Evolutionary conservation across 2,888 invertebrate genomes (phyloP).

Genomic region (Poecilobothrus nobilitatus): DNA sequence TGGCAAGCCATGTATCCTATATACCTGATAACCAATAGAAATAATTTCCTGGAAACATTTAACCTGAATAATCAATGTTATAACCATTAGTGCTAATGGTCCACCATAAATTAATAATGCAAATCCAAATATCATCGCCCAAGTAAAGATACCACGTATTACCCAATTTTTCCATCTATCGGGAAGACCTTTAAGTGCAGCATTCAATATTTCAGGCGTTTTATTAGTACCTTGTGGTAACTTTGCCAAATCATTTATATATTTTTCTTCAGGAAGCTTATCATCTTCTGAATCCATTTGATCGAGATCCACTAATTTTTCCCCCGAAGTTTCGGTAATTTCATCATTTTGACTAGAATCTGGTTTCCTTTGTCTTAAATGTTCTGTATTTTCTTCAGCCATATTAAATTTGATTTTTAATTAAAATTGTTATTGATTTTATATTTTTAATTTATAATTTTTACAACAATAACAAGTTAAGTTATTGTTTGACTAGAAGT

Average conservation of each 20-base stretch:
- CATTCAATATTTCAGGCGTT: constrained; percentile 74
- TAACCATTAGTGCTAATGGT: constrained; percentile 89
- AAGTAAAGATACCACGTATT: constrained; percentile 92
- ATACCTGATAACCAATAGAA: constrained; percentile 97
- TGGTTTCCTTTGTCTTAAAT: neutral
- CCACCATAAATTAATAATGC: constrained; percentile 90
- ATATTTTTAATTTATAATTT: neutral
- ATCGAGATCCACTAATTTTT: neutral
- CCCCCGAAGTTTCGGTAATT: neutral
- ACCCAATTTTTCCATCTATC: constrained; percentile 98
- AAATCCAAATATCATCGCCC: constrained; percentile 93
- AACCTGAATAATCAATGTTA: constrained; percentile 68
- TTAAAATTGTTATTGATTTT: neutral
- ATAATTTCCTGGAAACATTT: constrained; percentile 99
- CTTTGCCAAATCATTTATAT: constrained; percentile 67
- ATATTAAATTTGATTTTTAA: neutral
- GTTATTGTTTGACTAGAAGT: neutral
- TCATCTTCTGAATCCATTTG: constrained; percentile 62
- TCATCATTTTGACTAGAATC: neutral
- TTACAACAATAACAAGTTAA: neutral
- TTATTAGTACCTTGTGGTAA: constrained; percentile 88
- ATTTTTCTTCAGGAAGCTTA: constrained; percentile 56
- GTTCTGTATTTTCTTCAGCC: neutral
- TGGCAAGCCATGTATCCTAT: constrained; percentile 94
- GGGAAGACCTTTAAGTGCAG: constrained; percentile 70